phyloP scores from a whole-genome alignment of 2,113 vertebrate genomes.

The Neotoma lepida region DNA sequence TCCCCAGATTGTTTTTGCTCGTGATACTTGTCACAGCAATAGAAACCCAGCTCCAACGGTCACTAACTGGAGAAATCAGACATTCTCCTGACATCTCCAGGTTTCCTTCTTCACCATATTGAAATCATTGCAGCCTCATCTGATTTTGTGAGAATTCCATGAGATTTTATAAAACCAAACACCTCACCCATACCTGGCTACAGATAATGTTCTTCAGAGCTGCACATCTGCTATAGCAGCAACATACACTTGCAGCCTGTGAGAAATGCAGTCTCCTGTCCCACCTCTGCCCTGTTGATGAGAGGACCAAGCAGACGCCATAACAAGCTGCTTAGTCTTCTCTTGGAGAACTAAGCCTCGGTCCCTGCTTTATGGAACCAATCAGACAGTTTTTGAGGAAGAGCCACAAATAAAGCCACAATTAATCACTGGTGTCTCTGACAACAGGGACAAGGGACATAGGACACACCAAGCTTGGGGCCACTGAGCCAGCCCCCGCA shows the following conservation, averaged over 20 bases:
- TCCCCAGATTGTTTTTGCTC: background rate
- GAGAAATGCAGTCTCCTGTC: background rate
- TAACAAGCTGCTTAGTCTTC: no score
- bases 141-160: background rate
- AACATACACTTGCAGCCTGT: background rate
- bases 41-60: background rate
- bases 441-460: no score
- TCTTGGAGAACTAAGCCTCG: no score
- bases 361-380: no score
- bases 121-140: background rate
- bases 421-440: no score
- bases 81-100: background rate
- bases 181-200: background rate
- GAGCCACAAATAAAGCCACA: no score
- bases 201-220: background rate
- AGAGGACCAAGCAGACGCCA: no score
- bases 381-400: no score
- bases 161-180: background rate
- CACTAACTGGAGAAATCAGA: background rate
- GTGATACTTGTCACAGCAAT: background rate
- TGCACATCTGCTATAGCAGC: rapidly evolving
- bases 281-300: background rate
- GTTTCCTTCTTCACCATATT: background rate
- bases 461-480: no score
- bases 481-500: no score